phyloP scores from a whole-genome alignment of 2,888 invertebrate species.

The Anarsia innoxiella region DNA sequence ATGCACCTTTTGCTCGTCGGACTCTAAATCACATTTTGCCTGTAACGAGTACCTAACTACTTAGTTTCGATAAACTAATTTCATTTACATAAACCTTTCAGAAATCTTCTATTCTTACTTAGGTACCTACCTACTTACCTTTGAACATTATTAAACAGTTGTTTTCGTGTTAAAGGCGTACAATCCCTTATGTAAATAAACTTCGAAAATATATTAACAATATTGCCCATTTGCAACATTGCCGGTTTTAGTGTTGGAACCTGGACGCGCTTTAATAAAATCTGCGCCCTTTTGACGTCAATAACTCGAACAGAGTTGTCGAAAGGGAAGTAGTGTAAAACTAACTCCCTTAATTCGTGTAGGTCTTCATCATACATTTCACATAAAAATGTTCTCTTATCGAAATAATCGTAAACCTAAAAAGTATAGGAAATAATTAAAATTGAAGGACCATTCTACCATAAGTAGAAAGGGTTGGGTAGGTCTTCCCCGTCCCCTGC shows the following conservation, averaged over 20 bases:
- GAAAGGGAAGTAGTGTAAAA: constrained; percentile 82
- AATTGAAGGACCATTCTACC: too few species aligned
- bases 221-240: constrained; percentile 84
- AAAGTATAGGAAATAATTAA: too few species aligned
- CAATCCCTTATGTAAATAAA: constrained; percentile 81
- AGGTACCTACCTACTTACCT: too few species aligned
- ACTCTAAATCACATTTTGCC: too few species aligned
- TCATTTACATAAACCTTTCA: too few species aligned
- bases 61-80: too few species aligned
- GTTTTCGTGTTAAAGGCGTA: constrained; percentile 79
- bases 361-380: constrained; percentile 91
- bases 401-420: constrained; percentile 73
- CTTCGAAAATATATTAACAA: constrained; percentile 82
- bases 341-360: constrained; percentile 79
- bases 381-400: constrained; percentile 78
- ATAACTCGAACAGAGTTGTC: constrained; percentile 89
- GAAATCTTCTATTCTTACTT: too few species aligned
- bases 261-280: constrained; percentile 78
- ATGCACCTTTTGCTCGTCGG: too few species aligned
- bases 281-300: constrained; percentile 75
- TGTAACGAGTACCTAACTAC: too few species aligned
- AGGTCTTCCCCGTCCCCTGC: too few species aligned
- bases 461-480: too few species aligned
- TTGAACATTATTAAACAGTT: constrained; percentile 48
- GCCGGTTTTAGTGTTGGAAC: constrained; percentile 76